A percentile compares a stretch with the other conserved stretches of the same genome.
Evolutionary conservation across 1,140 invertebrate species (phyloP).

Genomic region (Danaus plexippus): DNA sequence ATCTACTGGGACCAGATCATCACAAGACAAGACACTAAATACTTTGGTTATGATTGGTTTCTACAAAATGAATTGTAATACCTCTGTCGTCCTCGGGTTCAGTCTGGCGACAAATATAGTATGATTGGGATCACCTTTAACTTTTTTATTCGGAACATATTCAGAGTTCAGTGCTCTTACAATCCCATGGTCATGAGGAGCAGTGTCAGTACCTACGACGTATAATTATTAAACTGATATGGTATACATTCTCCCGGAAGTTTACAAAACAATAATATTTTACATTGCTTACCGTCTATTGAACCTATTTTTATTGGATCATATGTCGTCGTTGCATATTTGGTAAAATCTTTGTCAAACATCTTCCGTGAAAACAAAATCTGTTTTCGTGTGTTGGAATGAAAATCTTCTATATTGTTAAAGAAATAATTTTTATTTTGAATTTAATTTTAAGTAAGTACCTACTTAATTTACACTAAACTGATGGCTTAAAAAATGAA

Average conservation of each 20-base stretch:
- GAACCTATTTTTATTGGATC: constrained; percentile 83
- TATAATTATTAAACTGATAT: constrained; percentile 1
- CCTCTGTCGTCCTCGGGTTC: constrained; percentile 78
- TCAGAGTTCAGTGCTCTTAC: constrained; percentile 79
- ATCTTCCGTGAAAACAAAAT: constrained; percentile 16
- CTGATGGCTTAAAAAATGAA: too few relatives aligned
- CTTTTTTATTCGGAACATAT: constrained; percentile 78
- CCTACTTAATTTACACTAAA: too few relatives aligned
- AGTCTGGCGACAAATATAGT: constrained; percentile 88
- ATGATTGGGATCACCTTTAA: constrained; percentile 79
- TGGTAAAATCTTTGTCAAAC: constrained; percentile 36
- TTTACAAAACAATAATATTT: not conserved
- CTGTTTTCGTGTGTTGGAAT: too few relatives aligned
- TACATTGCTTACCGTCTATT: constrained; percentile 75
- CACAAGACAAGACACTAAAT: too few relatives aligned
- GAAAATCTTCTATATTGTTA: too few relatives aligned
- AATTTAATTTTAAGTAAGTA: too few relatives aligned
- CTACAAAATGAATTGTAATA: constrained; percentile 18
- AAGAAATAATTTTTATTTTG: too few relatives aligned
- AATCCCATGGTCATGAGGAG: constrained; percentile 87
- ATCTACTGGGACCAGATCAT: too few relatives aligned
- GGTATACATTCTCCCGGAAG: not conserved
- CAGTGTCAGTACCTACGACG: constrained; percentile 78
- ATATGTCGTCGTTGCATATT: constrained; percentile 69
- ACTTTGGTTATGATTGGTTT: too few relatives aligned